Base-by-base conservation (phyloP, 2,888 invertebrate species). In the Leucoptera coffeella region DNA sequence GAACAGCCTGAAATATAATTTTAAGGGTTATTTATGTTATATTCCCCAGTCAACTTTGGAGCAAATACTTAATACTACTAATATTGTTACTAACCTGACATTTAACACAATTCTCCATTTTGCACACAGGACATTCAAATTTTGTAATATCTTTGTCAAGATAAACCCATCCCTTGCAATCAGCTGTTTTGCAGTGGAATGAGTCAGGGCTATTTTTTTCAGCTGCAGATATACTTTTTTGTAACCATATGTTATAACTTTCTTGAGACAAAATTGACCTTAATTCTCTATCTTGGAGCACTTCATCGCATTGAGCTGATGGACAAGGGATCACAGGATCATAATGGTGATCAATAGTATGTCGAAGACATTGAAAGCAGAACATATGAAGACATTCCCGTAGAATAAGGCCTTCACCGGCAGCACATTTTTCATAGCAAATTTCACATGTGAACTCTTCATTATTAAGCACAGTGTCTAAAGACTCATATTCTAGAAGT, bases 131-230 rank as follows among this genome's bases (percentile, higher is more conserved):
- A 46, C 93, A 93, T 15, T 75, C 72, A 50, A 92, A 93, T 39
- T 80, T 76, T 47, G 84, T 84, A 24, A 90, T 88, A 35, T 85
- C 84, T 37, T 89, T 88, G 38, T 91, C 91, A 47, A 83, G 88
- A 34, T 89, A 79, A 43, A 91, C 91, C 90, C 91, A 93, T 3
- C 91, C 91, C 23, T 73, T 74, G 47, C 93, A 93, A 56, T 93
- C 87, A 0, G 84, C 80, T 1, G 90, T 89, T 51, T 90, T 88
- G 53, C 93, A 93, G 47, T 92, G 92, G 56, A 91, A 92, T 8
- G 90, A 81, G 38, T 80, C 77, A 17, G 82, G 80, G 21, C 83
- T 84, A 36, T 80, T 81, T 44, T 82, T 84, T 54, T 92, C 91
- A 1, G 91, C 92, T 33, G 83, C 78, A 13, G 82, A 74, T 30